Base-by-base conservation (phyloP, 2,113 vertebrate genomes). In the Vanacampus margaritifer region DNA sequence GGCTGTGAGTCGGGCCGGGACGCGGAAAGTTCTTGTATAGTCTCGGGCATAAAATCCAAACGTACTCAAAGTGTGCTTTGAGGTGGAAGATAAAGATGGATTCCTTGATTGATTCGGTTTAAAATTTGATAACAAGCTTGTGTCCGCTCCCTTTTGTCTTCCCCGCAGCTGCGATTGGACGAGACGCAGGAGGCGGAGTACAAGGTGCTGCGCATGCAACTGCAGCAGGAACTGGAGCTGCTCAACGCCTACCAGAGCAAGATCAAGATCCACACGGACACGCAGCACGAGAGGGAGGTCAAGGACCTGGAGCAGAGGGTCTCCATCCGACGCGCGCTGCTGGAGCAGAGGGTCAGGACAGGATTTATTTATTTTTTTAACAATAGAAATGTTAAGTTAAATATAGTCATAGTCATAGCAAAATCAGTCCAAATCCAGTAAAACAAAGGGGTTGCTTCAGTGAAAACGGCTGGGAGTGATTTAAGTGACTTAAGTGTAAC, bases 201-300 rank as follows among this genome's bases (percentile, higher is more conserved):
- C 80, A 94, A 96, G 86, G 93, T 93, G 69, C 88, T 96, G 71
- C 89, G 94, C 65, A 94, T 95, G 91, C 95, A 96, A 87, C 91
- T 96, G 78, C 95, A 96, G 73, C 95, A 96, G 81, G 95, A 96
- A 75, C 86, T 96, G 74, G 95, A 96, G 84, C 88, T 96, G 64
- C 94, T 96, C 3, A 96, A 95, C 2, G 95, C 95, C 64, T 96
- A 96, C 78, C 95, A 96, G 92, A 96, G 95, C 84, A 96, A 96
- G 84, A 96, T 96, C 88, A 96, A 96, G 90, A 96, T 95, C 82
- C 95, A 95, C 79, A 96, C 94, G 0, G 95, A 96, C 77, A 91
- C 93, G 0, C 94, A 96, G 75, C 95, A 96, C 0, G 94, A 96
- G 72, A 80, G 94, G 11, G 95, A 96, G 86, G 90, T 91, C 36